Base-by-base conservation (phyloP, 2,797 vertebrate genomes). In the Hirundo rustica region DNA sequence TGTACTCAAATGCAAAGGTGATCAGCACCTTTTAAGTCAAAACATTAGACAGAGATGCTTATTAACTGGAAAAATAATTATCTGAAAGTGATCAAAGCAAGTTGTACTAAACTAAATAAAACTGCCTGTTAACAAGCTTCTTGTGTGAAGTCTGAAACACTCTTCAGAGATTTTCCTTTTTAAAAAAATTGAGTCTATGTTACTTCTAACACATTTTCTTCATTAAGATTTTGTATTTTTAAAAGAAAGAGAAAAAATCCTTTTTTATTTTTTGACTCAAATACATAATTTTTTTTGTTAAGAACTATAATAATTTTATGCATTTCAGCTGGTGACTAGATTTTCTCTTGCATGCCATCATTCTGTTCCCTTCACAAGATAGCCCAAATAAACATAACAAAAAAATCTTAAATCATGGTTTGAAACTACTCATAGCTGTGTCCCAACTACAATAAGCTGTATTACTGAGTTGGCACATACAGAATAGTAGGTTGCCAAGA, bases 1-100 rank as follows among this genome's bases (percentile, higher is more conserved):
- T 40, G 51, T 75, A 34, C 25, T 79, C 11, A 67, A 38, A 82
- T 71, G 22, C 10, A 48, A 45, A 92, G 53, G 40, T 74, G 65
- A 53, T 71, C 53, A 16, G 34, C 29, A 60, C 40, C 51, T 76
- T 89, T 81, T 58, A 45, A 68, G 25, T 72, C 30, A 72, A 86
- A 81, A 81, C 5, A 22, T 32, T 42, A 85, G 53, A 67, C 3
- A 65, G 29, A 85, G 36, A 58, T 42, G n/a, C 48, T 81, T 47
- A 91, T 79, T 71, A 92, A 67, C 26, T 74, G 42, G 53, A 82
- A 92, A 55, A 89, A 58, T 65, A 89, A 89, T 88, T 58, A 51
- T 20, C 36, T 92, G 44, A 79, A 88, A 86, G 40, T 51, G 11
- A 86, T 79, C 22, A 95, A 95, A 91, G 44, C 48, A 60, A 86